phyloP scores from a whole-genome alignment of 35 echinoderm and acorn worm species.

The Holothuria glaberrima region DNA sequence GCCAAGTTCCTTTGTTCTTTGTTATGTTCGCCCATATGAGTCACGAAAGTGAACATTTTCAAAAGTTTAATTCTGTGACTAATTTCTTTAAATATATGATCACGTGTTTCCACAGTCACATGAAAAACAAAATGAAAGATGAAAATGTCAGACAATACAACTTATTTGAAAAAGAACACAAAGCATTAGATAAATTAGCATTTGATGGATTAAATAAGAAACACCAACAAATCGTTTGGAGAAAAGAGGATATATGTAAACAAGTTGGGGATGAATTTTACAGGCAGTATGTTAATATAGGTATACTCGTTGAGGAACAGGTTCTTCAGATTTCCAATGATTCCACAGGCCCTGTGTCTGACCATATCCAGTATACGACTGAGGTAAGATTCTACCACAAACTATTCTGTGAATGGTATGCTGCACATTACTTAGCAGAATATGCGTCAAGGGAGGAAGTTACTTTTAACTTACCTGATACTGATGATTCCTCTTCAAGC shows the following conservation, averaged over 20 bases:
- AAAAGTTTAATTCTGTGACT: background rate
- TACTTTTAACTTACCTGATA: too few relatives aligned
- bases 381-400: too few relatives aligned
- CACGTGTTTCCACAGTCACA: too few relatives aligned
- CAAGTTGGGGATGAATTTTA: background rate
- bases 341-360: too few relatives aligned
- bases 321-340: background rate
- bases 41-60: background rate
- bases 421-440: too few relatives aligned
- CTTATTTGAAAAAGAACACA: background rate
- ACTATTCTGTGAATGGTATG: too few relatives aligned
- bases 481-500: too few relatives aligned
- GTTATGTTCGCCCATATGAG: constrained; percentile 12
- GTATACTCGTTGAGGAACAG: background rate
- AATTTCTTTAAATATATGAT: background rate
- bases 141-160: background rate
- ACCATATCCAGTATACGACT: too few relatives aligned
- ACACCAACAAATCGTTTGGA: background rate
- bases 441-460: too few relatives aligned
- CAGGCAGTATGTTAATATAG: background rate
- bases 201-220: background rate
- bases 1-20: constrained; percentile 9
- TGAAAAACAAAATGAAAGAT: too few relatives aligned
- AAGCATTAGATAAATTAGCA: background rate
- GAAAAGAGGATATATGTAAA: background rate